phyloP scores from a whole-genome alignment of 2,888 invertebrate species.

The Heliconius charithonia region DNA sequence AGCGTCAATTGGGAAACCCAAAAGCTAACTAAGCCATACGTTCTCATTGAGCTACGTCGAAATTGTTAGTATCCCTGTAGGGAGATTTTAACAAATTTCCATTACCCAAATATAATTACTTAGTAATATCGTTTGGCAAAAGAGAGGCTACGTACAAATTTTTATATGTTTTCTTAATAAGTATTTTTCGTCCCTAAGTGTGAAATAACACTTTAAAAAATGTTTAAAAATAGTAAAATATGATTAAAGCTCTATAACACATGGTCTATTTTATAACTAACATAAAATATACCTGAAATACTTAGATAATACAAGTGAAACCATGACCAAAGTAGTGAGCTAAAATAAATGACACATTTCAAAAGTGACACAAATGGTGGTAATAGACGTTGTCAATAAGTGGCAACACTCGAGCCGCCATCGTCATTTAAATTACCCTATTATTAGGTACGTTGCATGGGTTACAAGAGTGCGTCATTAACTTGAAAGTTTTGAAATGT shows the following conservation, averaged over 20 bases:
- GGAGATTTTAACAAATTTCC: no score
- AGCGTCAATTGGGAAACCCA: no score
- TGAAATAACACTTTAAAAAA: no score
- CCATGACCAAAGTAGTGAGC: not conserved
- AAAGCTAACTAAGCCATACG: no score
- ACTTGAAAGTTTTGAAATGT: conserved; percentile 28
- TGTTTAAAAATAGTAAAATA: no score
- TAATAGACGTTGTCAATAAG: not conserved
- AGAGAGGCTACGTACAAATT: no score
- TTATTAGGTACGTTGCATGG: conserved; percentile 12
- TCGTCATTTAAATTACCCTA: conserved; percentile 20
- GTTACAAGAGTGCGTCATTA: conserved; percentile 17
- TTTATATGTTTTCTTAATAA: no score
- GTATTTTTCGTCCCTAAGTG: no score
- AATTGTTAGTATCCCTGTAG: no score
- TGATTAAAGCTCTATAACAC: not conserved
- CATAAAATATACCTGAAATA: not conserved
- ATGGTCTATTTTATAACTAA: not conserved
- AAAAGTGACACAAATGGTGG: not conserved
- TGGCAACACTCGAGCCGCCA: not conserved
- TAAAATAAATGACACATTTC: conserved; percentile 1
- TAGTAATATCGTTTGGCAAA: no score
- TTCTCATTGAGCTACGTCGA: no score
- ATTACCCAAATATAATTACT: no score
- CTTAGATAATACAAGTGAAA: not conserved